Evolutionary conservation across 1,140 invertebrate genomes (phyloP).

Genomic region (Thaumatotibia leucotreta): DNA sequence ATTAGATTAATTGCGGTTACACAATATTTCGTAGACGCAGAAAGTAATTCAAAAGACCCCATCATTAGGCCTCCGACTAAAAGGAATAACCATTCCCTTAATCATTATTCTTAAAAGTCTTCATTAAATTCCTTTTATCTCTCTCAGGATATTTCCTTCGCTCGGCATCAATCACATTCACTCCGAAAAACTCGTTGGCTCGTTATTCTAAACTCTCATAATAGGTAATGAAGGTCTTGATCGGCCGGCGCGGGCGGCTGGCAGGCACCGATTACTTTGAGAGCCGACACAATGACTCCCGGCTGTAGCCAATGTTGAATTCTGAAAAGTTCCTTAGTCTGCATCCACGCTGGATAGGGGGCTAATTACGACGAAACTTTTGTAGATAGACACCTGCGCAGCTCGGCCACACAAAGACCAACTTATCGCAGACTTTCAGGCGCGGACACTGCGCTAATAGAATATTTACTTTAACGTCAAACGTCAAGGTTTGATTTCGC

Average conservation of each 20-base stretch:
- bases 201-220: conserved; percentile 75
- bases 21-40: conserved; percentile 54
- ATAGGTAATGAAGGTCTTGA: conserved; percentile 74
- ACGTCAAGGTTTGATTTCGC: conserved; percentile 34
- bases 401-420: conserved; percentile 62
- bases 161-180: conserved; percentile 74
- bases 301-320: conserved; percentile 65
- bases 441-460: conserved; percentile 20
- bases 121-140: conserved; percentile 77
- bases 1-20: conserved; percentile 53
- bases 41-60: conserved; percentile 66
- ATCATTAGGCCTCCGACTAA: conserved; percentile 67
- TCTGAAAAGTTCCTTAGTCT: conserved; percentile 69
- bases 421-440: conserved; percentile 69
- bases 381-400: conserved; percentile 73
- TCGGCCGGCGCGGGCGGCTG: conserved; percentile 58
- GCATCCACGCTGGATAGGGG: conserved; percentile 66
- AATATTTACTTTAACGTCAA: conserved; percentile 39
- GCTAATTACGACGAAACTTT: conserved; percentile 73
- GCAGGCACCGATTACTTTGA: conserved; percentile 70
- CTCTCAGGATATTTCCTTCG: conserved; percentile 72
- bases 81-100: conserved; percentile 75
- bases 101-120: conserved; percentile 76
- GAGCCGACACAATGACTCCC: conserved; percentile 65
- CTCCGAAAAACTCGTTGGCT: conserved; percentile 74